Evolutionary conservation across 2,113 vertebrate species (phyloP).

Genomic region (Balaeniceps rex): DNA sequence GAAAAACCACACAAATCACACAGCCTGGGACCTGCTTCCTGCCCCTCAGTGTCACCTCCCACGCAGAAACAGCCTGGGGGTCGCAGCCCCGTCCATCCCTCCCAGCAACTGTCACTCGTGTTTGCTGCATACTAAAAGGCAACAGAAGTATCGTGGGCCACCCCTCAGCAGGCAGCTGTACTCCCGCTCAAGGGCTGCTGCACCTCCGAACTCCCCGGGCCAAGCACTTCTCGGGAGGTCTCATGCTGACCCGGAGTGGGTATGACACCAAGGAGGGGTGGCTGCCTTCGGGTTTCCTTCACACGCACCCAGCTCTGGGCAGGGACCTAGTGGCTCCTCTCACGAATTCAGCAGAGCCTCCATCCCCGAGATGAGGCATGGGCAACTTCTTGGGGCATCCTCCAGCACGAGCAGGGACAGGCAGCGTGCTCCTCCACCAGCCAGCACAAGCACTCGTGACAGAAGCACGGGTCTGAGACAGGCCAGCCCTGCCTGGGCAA

Average conservation of each 20-base stretch:
- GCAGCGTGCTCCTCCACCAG: fast-evolving
- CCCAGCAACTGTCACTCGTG: fast-evolving
- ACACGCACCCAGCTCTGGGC: fast-evolving
- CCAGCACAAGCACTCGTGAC: fast-evolving
- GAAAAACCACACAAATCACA: neutral
- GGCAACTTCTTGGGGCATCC: neutral
- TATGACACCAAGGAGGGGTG: fast-evolving
- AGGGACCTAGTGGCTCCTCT: neutral
- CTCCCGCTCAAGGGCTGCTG: neutral
- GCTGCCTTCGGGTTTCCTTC: neutral
- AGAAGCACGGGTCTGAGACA: neutral
- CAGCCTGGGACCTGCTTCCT: fast-evolving
- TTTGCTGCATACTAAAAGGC: neutral
- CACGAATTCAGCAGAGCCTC: neutral
- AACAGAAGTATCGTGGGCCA: fast-evolving
- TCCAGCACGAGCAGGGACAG: fast-evolving
- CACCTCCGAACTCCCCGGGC: neutral
- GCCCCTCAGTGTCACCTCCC: neutral
- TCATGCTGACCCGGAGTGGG: fast-evolving
- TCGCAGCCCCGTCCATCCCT: neutral
- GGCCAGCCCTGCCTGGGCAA: neutral
- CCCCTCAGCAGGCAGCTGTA: neutral
- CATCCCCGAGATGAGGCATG: fast-evolving
- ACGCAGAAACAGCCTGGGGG: too few relatives aligned
- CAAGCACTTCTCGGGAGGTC: fast-evolving